Evolutionary conservation across 1,140 invertebrate genomes (phyloP).

Genomic region (Temnothorax longispinosus): DNA sequence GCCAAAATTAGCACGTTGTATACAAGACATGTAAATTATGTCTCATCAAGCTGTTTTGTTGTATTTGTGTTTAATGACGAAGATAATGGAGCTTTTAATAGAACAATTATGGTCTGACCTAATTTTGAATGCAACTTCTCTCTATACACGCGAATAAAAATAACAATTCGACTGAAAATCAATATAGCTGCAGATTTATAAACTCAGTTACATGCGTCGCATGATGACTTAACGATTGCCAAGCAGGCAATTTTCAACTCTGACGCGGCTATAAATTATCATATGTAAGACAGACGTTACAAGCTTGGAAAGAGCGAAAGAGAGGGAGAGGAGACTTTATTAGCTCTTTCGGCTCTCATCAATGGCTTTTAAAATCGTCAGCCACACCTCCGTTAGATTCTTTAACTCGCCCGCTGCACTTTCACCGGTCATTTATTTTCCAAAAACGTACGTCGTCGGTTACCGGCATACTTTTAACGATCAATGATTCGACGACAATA

Average conservation of each 20-base stretch:
- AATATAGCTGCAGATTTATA: conserved; percentile 17
- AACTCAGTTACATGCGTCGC: neutral
- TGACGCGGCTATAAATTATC: conserved; percentile 23
- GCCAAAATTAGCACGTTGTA: neutral
- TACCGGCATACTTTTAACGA: conserved; percentile 66
- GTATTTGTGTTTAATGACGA: neutral
- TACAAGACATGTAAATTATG: neutral
- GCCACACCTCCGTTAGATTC: conserved; percentile 69
- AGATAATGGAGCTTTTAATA: neutral
- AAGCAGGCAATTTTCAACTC: neutral
- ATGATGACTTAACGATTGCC: conserved; percentile 12
- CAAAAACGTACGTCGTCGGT: conserved; percentile 63
- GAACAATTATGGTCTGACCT: neutral
- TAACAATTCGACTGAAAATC: neutral
- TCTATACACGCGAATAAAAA: neutral
- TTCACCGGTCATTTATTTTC: conserved; percentile 74
- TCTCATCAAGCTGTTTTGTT: neutral
- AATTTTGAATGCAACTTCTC: conserved; percentile 2
- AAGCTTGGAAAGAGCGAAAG: neutral
- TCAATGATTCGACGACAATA: conserved; percentile 31
- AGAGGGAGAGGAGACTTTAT: conserved; percentile 17
- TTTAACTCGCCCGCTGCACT: conserved; percentile 62
- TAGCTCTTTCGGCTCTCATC: conserved; percentile 29
- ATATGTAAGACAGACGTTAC: neutral
- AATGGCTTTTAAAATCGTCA: conserved; percentile 43